Base-by-base conservation (phyloP, 2,888 invertebrate genomes). In the Drosophila tanythrix region DNA sequence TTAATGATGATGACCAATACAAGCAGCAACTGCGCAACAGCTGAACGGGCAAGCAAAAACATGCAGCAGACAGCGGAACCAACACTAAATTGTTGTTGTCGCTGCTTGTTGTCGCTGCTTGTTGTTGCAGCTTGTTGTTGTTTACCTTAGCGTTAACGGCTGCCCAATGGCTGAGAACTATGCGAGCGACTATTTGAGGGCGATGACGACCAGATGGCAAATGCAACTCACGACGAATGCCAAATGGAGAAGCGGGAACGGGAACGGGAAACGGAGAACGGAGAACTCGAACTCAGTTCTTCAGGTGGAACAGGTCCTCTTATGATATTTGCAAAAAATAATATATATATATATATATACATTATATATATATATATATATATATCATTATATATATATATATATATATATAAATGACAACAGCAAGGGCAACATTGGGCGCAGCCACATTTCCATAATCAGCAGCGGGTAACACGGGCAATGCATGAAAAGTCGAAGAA, bases 51-150 rank as follows among this genome's bases (percentile, higher is more conserved):
- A 56, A 50, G 50, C 63, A 60, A 59, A 52, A 59, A 70, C 61
- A 53, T 65, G 77, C 15, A 38, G 63, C 62, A 83, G 88, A 88
- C 74, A 88, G 86, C 83, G 83, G 83, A 83, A 88, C 88, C 64
- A 83, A 65, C 83, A 69, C 70, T 78, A 67, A 77, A 77, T 76
- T 81, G 70, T 70, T 7, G 4, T 31, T 53, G 53, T 15, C 31
- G 11, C 51, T n/a, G 51, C 51, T n/a, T 50, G 55, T 5, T 43
- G 66, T 56, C 63, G 53, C 25, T 13, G 52, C 38, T 35, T 36
- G 36, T 18, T 62, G 62, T 31, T 55, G 63, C 40, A 13, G 13
- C 21, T 35, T 73, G 38, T 35, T 53, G 53, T 62, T 78, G 79
- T 79, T 77, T 79, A 74, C 79, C 50, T 77, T 63, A 77, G 79